Base-by-base conservation (phyloP, 2,113 vertebrate genomes). In the Indicator maculatus region DNA sequence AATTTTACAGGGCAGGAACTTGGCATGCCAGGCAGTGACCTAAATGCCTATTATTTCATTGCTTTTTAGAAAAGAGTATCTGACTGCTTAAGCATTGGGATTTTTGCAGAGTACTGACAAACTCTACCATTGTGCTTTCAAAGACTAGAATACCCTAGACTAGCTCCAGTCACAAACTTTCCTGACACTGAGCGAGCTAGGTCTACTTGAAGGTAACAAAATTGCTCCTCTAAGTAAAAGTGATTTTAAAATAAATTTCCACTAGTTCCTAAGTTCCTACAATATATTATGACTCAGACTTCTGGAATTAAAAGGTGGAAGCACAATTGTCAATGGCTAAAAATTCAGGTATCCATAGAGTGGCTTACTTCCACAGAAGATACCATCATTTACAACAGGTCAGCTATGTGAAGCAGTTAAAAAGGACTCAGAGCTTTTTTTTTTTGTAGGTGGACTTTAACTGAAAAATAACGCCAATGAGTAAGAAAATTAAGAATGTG, bases 191-290 rank as follows among this genome's bases (percentile, higher is more conserved):
- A 53, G 67, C 73, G 28, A 96, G 19, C 60, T 65, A 11, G 16
- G 89, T 87, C n/a, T 70, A 60, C 53, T 55, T 16, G 69, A 27
- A 33, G 39, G 44, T 60, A 82, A 41, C 30, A 83, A 87, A 27
- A 24, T 58, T 77, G 2, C 6, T 93, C 60, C 70, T 67, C 23
- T 30, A 56, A 83, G 41, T 67, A 26, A 69, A 80, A 65, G 53
- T 69, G 20, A 79, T 71, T 95, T 97, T 93, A 79, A 75, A 80
- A 75, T 91, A 47, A 63, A 19, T 89, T 96, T 94, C 88, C 27
- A 78, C 55, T 89, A 76, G 41, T 45, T 93, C n/a, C 53, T 30
- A 44, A 44, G 41, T 44, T 44, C 41, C 41, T 39, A 63, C 63
- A 86, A 65, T 18, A 53, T 50, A 74, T 64, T 20, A 16, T 36